Evolutionary conservation across 2,888 invertebrate species (phyloP).

Genomic region (Mycogona germanica): DNA sequence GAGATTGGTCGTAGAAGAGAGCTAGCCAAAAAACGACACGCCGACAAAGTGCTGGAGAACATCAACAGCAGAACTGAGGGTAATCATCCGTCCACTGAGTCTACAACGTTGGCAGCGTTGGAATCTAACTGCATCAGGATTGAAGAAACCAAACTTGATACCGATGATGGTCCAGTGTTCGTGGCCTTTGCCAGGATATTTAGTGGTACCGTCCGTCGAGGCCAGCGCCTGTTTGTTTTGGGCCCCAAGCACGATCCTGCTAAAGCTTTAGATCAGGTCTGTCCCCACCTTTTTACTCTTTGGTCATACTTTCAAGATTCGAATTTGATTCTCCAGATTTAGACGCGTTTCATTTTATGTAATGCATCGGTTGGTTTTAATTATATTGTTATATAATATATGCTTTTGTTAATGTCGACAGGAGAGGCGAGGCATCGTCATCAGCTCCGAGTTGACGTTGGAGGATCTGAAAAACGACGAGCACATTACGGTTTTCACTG

Average conservation of each 20-base stretch:
- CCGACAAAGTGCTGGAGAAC: slow-evolving; percentile 38
- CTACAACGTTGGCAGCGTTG: slow-evolving; percentile 12
- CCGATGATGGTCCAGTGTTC: slow-evolving; percentile 43
- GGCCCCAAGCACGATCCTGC: slow-evolving; percentile 79
- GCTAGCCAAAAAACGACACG: slow-evolving; percentile 50
- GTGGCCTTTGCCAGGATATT: slow-evolving; percentile 89
- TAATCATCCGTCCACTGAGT: background rate
- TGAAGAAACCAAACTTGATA: background rate
- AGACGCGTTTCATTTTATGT: background rate
- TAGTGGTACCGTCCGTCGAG: slow-evolving; percentile 66
- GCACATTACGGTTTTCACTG: slow-evolving; percentile 49
- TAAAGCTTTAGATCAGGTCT: slow-evolving; percentile 40
- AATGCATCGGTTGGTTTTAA: background rate
- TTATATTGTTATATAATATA: slow-evolving; percentile 7
- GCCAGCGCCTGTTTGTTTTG: slow-evolving; percentile 66
- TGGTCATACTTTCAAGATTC: no score
- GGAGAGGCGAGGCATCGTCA: slow-evolving; percentile 2
- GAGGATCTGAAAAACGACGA: slow-evolving; percentile 38
- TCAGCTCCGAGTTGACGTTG: slow-evolving; percentile 25
- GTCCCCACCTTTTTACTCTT: no score
- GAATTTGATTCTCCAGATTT: slow-evolving; percentile 19
- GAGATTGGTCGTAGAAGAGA: slow-evolving; percentile 57
- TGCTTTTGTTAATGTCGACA: slow-evolving; percentile 6
- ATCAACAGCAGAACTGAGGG: no score
- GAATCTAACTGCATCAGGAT: no score